A percentile compares a stretch with the other conserved stretches of the same genome.
Evolutionary conservation across 1,140 invertebrate species (phyloP).

Genomic region (Neodiprion pinetum): DNA sequence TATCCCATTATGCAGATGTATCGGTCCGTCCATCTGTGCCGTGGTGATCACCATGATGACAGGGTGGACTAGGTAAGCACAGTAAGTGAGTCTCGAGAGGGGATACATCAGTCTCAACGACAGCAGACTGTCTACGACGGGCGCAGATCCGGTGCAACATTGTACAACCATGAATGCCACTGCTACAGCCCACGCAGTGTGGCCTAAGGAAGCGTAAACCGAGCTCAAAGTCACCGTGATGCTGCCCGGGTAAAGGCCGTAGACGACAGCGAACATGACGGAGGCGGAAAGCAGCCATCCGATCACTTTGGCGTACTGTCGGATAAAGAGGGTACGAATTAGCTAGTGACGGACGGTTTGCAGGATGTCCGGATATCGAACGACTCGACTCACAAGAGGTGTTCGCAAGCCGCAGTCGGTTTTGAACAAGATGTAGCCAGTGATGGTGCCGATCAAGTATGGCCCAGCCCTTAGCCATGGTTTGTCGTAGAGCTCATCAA

Average conservation of each 20-base stretch:
- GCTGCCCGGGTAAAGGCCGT: slow-evolving; percentile 76
- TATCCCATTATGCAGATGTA: slow-evolving; percentile 76
- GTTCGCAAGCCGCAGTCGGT: slow-evolving; percentile 72
- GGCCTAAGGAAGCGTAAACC: slow-evolving; percentile 66
- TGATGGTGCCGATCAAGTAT: slow-evolving; percentile 79
- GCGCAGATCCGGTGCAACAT: slow-evolving; percentile 79
- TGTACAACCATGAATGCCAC: slow-evolving; percentile 84
- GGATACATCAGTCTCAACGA: slow-evolving; percentile 83
- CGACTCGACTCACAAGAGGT: slow-evolving; percentile 60
- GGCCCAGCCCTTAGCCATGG: slow-evolving; percentile 83
- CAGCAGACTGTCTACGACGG: slow-evolving; percentile 75
- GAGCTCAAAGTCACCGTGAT: slow-evolving; percentile 69
- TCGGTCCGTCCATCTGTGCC: slow-evolving; percentile 78
- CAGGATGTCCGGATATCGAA: slow-evolving; percentile 34
- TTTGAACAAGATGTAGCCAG: slow-evolving; percentile 77
- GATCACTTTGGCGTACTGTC: slow-evolving; percentile 51
- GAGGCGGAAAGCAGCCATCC: slow-evolving; percentile 69
- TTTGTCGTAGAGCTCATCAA: slow-evolving; percentile 84
- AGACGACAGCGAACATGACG: slow-evolving; percentile 73
- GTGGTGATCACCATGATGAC: slow-evolving; percentile 81
- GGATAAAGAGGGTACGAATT: background rate
- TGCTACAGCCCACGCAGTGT: slow-evolving; percentile 76
- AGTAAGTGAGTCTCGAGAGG: slow-evolving; percentile 88
- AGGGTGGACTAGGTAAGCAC: slow-evolving; percentile 89
- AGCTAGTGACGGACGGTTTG: background rate